These are phyloP conservation scores for Neodontobutis hainanensis DNA, from an alignment of 2,113 vertebrate genomes.

Conservation along the genomic window DNA sequence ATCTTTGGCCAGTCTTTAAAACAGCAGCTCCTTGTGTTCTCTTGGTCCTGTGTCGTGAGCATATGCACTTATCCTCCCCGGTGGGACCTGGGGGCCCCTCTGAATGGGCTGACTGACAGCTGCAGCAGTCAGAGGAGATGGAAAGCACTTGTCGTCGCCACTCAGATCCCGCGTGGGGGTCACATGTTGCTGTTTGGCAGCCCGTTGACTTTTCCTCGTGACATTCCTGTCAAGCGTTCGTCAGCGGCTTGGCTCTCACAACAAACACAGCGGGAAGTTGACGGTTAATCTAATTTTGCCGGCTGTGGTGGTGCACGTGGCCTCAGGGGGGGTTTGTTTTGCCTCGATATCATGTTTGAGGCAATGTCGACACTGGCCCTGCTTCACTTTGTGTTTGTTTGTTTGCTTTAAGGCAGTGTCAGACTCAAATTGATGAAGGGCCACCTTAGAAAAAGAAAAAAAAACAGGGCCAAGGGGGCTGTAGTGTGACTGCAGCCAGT, in stretches of 20 bases:
- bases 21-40: too few species aligned
- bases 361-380: background rate
- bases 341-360: conserved; percentile 41
- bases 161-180: conserved; percentile 54
- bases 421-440: too few species aligned
- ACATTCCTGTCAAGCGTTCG: conserved; percentile 70
- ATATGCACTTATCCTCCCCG: too few species aligned
- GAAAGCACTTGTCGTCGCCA: conserved; percentile 69
- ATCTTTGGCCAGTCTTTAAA: too few species aligned
- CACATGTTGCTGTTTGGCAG: conserved; percentile 56
- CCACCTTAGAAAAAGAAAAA: too few species aligned
- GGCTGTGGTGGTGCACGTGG: conserved; percentile 29
- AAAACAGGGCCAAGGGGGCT: too few species aligned
- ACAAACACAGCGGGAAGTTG: conserved; percentile 64
- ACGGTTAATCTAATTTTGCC: conserved; percentile 65
- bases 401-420: too few species aligned
- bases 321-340: conserved; percentile 40
- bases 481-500: too few species aligned
- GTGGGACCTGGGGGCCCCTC: conserved; percentile 41
- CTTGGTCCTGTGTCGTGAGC: too few species aligned
- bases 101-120: conserved; percentile 77
- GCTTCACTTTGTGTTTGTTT: too few species aligned
- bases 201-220: conserved; percentile 41
- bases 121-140: conserved; percentile 68
- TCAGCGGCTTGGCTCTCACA: conserved; percentile 54